Base-by-base conservation (phyloP, 2,888 invertebrate genomes). In the Orthosia gothica region DNA sequence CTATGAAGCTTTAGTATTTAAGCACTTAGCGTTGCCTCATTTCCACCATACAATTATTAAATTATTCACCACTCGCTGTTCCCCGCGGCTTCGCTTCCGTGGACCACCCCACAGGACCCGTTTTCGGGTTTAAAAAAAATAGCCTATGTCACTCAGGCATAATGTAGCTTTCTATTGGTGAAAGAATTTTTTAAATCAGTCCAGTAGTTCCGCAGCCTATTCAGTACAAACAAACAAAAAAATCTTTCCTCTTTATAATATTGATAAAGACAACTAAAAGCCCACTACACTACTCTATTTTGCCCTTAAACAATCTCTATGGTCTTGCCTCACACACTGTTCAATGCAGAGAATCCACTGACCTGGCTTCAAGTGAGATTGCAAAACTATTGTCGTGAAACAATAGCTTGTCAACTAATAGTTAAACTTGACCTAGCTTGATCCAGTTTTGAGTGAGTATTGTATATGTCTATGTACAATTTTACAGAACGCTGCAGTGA, bases 381-480 rank as follows among this genome's bases (percentile, higher is more conserved):
- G 55, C 26, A 65, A 77, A 52, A 78, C 77, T n/a, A 11, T 16
- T 66, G 66, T 73, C 78, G 32, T 73, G 23, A 78, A 78, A 78
- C 77, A 78, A 78, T 78, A 73, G 77, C 66, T 73, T 78, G 78
- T 67, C 78, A 78, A 66, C 47, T 78, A 32, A 77, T 73, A 23
- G 15, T 57, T 73, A 61, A 66, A 78, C 78, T 78, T 78, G 77
- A 78, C 78, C 62, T 52, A 18, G 32, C 26, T 20, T 66, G 52
- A 62, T 62, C 78, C 47, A 78, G 78, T 78, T 78, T 73, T 57
- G 32, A 47, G 13, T 57, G 0, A 55, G 45, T 52, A 67, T 73
- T 78, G 78, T 73, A 18, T 77, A 73, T 77, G 47, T 47, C 47
- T 66, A 63, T 73, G 47, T 66, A 40, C 12, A n/a, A 23, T 63